Base-by-base conservation (phyloP, 2,888 invertebrate genomes). In the Unio pictorum region DNA sequence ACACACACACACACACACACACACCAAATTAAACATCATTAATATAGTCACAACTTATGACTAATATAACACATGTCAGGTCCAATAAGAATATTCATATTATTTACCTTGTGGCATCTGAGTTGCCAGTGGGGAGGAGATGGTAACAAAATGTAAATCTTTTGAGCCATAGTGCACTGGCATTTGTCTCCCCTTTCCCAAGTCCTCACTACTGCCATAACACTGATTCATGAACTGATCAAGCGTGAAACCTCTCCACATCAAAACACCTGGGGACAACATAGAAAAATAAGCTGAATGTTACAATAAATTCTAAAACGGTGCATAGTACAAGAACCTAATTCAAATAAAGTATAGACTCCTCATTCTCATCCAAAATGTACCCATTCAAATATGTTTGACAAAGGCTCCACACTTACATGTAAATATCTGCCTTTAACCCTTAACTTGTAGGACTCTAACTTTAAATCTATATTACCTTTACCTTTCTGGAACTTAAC, bases 141-240 rank as follows among this genome's bases (percentile, higher is more conserved):
- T 94, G 0, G 99, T 99, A 1, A 97, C 94, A 90, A 98, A 96
- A 91, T 97, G 95, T 15, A 94, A 92, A 57, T 94, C 93, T 83
- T 93, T 94, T 56, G 94, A 94, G 0, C 99, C 99, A 89, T 98
- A 99, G 89, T 99, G 99, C 0, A 99, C 95, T 0, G 99, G 99
- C 99, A 99, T 99, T 91, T 99, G 98, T 79, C 95, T 93, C 0
- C 98, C 98, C 89, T 95, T 95, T 3, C 95, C 95, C 3, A 92
- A 86, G 89, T 99, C 99, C 68, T 94, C 93, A 55, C 90, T 90
- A 91, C 99, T 99, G 30, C 98, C 98, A 87, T 96, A 99, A 88
- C 99, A 99, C 90, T 99, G 99, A 91, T 98, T 95, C 91, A 99
- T 94, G 84, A 98, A 94, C 83, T 96, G 93, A 11, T 94, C 93